These are phyloP conservation scores for Margarornis squamiger DNA, from an alignment of 2,797 vertebrate species.

Conservation along the genomic window DNA sequence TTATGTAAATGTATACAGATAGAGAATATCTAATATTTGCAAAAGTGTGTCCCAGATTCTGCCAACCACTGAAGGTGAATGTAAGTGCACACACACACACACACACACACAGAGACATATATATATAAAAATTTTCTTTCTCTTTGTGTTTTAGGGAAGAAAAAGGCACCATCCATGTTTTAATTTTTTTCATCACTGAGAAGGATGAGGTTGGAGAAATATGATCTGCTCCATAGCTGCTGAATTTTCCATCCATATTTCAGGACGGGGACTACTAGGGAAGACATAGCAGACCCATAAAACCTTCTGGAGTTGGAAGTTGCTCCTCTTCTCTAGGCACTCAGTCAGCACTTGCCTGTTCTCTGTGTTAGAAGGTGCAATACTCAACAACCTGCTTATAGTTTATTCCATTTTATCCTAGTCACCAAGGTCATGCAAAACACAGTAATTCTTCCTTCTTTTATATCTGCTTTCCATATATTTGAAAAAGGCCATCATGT, in stretches of 20 bases:
- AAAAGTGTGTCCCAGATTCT: not conserved
- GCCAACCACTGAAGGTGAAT: not conserved
- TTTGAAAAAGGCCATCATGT: not conserved
- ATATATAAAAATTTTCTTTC: not conserved
- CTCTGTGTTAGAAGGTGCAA: not conserved
- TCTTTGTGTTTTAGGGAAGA: not conserved
- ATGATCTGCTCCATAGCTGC: not conserved
- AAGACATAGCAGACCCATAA: not conserved
- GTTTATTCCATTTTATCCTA: not conserved
- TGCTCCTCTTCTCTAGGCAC: not conserved
- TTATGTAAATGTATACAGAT: not conserved
- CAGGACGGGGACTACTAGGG: not conserved
- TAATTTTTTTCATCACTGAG: not conserved
- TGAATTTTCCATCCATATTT: not conserved
- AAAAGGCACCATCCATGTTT: accelerated
- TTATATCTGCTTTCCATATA: not conserved
- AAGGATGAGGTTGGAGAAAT: not conserved
- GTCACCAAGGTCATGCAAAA: not conserved
- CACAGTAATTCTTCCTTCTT: not conserved
- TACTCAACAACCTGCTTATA: not conserved
- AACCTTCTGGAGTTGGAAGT: not conserved
- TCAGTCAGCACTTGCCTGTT: not conserved
- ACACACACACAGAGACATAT: not conserved
- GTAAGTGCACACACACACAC: not conserved
- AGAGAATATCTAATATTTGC: not conserved